phyloP scores from a whole-genome alignment of 2,888 invertebrate genomes.

The Anaspis maculata region DNA sequence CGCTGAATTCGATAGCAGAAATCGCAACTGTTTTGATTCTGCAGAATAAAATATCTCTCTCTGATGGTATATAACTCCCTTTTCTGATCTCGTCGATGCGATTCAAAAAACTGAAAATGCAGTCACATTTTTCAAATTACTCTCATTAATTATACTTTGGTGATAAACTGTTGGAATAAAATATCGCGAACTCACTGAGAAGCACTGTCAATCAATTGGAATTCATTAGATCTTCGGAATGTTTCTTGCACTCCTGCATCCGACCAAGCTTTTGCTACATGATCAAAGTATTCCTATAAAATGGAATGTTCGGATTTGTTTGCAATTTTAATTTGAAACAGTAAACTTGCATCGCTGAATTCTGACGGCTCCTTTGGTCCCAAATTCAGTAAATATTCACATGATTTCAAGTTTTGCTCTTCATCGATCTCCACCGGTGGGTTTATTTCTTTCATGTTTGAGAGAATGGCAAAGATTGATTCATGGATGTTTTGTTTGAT shows the following conservation, averaged over 20 bases:
- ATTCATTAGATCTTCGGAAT: constrained; percentile 64
- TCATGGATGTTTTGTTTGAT: constrained; percentile 70
- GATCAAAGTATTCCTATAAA: constrained; percentile 63
- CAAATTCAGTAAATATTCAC: no score
- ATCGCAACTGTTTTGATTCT: constrained; percentile 66
- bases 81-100: constrained; percentile 57
- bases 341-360: background rate
- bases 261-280: constrained; percentile 58
- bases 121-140: no score
- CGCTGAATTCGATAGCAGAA: constrained; percentile 66
- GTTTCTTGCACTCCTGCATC: constrained; percentile 64
- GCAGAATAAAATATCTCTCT: constrained; percentile 69
- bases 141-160: background rate
- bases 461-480: constrained; percentile 59
- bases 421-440: constrained; percentile 36
- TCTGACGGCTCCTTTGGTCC: no score
- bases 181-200: constrained; percentile 59
- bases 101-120: constrained; percentile 60
- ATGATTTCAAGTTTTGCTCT: no score
- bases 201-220: constrained; percentile 71
- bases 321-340: background rate
- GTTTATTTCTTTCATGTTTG: constrained; percentile 46
- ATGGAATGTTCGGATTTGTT: no score
- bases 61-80: constrained; percentile 59
- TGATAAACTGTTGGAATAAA: constrained; percentile 5